Conservation (phyloP, 2,888 invertebrate genomes). For the Erynnis tages region DNA sequence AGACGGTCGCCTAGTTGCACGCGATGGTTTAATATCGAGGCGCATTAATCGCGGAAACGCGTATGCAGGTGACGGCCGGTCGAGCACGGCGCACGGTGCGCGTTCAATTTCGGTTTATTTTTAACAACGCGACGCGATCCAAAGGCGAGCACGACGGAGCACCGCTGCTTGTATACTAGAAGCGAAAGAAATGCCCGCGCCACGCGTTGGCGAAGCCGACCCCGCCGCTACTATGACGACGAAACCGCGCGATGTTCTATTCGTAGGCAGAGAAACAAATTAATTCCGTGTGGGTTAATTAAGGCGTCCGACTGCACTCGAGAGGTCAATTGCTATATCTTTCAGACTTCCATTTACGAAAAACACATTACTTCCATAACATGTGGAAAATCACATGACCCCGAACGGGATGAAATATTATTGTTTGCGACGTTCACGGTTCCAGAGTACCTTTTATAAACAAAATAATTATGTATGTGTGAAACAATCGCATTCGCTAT, state of each 20-base stretch:
- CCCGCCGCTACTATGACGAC: conserved; percentile 37
- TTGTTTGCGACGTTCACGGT: neutral
- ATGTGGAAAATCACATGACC: neutral
- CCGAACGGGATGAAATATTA: neutral
- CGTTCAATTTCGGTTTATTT: conserved; percentile 21
- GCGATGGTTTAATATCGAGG: conserved; percentile 44
- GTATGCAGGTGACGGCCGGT: conserved; percentile 29
- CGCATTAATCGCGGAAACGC: conserved; percentile 48
- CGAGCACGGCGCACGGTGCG: conserved; percentile 5
- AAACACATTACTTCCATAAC: neutral
- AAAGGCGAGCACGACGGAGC: conserved; percentile 52
- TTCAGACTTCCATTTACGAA: neutral
- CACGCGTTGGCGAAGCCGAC: conserved; percentile 47
- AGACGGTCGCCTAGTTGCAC: conserved; percentile 45
- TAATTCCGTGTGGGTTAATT: conserved; percentile 41
- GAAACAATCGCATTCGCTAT: conserved; percentile 9
- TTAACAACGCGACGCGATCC: conserved; percentile 35
- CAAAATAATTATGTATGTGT: neutral
- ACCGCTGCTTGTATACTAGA: conserved; percentile 55
- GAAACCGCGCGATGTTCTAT: conserved; percentile 40
- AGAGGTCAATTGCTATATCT: neutral
- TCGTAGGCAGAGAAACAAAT: conserved; percentile 39
- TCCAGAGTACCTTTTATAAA: neutral
- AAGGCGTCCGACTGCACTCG: conserved; percentile 29
- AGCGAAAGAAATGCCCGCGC: conserved; percentile 55